Evolutionary conservation across 2,113 vertebrate species (phyloP).

Genomic region (Nerophis lumbriciformis): DNA sequence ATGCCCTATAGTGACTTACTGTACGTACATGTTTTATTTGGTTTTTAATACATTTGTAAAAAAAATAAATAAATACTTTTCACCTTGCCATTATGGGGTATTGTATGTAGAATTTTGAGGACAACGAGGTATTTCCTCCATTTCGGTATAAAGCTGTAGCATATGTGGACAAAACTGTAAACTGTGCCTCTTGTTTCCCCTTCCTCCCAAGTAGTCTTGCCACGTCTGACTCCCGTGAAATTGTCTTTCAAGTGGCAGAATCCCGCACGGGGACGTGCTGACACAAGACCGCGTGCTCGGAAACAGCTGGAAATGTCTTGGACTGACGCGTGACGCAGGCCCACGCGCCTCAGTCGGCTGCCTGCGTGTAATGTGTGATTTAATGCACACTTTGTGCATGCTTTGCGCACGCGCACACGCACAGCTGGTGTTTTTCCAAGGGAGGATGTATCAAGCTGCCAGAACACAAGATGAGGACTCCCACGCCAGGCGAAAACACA

Average conservation of each 20-base stretch:
- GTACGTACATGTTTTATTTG: no score
- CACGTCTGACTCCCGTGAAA: not conserved
- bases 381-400: not conserved
- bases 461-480: constrained; percentile 16
- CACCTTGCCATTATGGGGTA: no score
- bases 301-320: constrained; percentile 30
- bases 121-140: no score
- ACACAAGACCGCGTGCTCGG: constrained; percentile 23
- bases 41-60: no score
- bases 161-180: not conserved
- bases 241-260: constrained; percentile 23
- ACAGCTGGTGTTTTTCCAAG: not conserved
- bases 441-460: constrained; percentile 24
- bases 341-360: constrained; percentile 2
- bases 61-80: no score
- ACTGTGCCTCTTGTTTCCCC: constrained; percentile 24
- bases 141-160: constrained; percentile 34
- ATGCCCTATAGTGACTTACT: no score
- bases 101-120: no score
- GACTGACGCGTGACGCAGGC: constrained; percentile 11
- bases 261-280: constrained; percentile 32
- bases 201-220: constrained; percentile 13
- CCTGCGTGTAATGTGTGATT: constrained; percentile 9
- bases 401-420: no score
- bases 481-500: constrained; percentile 28